Conservation (phyloP, 2,888 invertebrate genomes). For the Drosophila pseudotalamancana region DNA sequence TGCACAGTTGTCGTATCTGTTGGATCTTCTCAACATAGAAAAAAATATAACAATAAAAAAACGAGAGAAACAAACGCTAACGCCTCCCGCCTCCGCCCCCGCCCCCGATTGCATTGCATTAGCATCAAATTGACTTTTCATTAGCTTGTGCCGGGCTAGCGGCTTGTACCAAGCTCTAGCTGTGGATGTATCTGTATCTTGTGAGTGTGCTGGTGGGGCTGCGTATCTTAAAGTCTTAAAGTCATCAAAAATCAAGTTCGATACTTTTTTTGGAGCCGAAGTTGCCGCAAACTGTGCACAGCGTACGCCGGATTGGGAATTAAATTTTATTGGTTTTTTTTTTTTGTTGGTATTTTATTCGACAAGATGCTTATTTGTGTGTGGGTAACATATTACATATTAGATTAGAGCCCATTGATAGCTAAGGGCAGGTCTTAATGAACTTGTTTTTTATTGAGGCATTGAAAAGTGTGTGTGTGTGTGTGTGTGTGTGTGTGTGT, state of each 20-base stretch:
- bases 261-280: conserved; percentile 29
- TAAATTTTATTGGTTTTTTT: conserved; percentile 15
- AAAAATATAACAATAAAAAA: conserved; percentile 3
- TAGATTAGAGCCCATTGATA: conserved; percentile 59
- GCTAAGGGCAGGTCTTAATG: conserved; percentile 38
- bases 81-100: conserved; percentile 16
- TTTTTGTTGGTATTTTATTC: conserved; percentile 13
- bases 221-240: conserved; percentile 25
- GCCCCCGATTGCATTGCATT: conserved; percentile 34
- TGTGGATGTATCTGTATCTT: conserved; percentile 26
- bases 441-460: conserved; percentile 49
- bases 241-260: conserved; percentile 31
- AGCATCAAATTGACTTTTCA: conserved; percentile 70
- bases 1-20: conserved; percentile 61
- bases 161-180: conserved; percentile 43
- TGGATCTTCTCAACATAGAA: conserved; percentile 25
- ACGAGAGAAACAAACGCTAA: conserved; percentile 16
- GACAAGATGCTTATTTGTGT: conserved; percentile 33
- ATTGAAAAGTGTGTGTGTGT: neutral
- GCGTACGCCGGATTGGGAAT: conserved; percentile 40
- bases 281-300: conserved; percentile 58
- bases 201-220: neutral
- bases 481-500: neutral
- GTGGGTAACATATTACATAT: conserved; percentile 60
- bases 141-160: conserved; percentile 58